phyloP scores from a whole-genome alignment of 2,113 vertebrate genomes.

The Herpetotheres cachinnans region DNA sequence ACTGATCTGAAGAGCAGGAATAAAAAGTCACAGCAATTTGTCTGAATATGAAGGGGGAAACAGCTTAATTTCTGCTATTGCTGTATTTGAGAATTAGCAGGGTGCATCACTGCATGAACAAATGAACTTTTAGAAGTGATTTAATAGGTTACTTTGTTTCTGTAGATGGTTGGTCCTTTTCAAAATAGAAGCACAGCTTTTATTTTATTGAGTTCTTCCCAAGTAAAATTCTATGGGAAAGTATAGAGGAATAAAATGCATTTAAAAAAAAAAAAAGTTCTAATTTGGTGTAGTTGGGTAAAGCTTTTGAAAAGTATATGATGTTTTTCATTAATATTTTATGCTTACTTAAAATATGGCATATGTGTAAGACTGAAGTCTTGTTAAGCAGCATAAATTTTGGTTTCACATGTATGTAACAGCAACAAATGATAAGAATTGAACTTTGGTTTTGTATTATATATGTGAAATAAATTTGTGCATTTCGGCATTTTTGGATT shows the following conservation, averaged over 20 bases:
- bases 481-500: not conserved
- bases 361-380: not conserved
- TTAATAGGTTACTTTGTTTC: not conserved
- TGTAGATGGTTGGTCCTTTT: not conserved
- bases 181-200: not conserved
- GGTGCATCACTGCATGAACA: not conserved
- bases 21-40: not conserved
- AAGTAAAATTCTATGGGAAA: not conserved
- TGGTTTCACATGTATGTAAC: not conserved
- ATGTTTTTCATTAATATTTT: not conserved
- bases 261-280: not conserved
- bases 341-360: not conserved
- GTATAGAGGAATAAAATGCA: accelerated
- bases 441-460: not conserved
- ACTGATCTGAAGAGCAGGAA: not conserved
- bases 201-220: not conserved
- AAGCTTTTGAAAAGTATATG: not conserved
- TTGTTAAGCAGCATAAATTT: not conserved
- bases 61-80: not conserved
- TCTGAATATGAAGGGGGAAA: not conserved
- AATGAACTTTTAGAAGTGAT: not conserved
- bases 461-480: not conserved
- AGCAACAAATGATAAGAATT: not conserved
- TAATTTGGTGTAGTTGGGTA: not conserved
- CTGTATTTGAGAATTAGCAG: not conserved